phyloP scores from a whole-genome alignment of 2,113 vertebrate species.

The Actenoides lindsayi region DNA sequence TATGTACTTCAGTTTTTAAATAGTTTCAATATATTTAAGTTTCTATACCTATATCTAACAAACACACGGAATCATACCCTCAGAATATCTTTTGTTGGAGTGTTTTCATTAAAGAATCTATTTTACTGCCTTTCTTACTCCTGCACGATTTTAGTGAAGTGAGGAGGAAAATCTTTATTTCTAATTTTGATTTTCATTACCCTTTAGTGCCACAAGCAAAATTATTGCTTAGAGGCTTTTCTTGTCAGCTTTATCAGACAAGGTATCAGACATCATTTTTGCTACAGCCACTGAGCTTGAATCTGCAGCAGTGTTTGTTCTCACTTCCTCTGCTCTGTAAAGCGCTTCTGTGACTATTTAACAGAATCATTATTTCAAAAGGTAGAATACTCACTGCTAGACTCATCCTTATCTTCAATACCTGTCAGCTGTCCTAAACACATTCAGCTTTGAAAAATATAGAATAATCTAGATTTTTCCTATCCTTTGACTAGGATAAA shows the following conservation, averaged over 20 bases:
- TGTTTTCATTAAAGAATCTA: neutral
- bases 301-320: neutral
- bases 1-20: neutral
- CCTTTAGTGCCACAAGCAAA: neutral
- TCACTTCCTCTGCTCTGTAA: neutral
- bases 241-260: neutral
- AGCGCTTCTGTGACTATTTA: neutral
- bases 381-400: neutral
- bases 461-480: neutral
- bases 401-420: neutral
- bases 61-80: neutral
- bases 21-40: neutral
- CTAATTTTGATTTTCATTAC: slow-evolving; percentile 3
- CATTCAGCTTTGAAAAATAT: neutral
- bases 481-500: neutral
- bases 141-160: neutral
- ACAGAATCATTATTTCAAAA: neutral
- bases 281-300: neutral
- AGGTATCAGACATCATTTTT: neutral
- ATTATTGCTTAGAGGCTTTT: neutral
- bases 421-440: neutral
- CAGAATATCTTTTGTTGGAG: neutral
- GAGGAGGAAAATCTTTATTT: slow-evolving; percentile 1
- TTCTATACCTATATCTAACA: neutral
- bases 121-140: neutral